Base-by-base conservation (phyloP, 2,797 vertebrate genomes). In the Periophthalmus magnuspinnatus region DNA sequence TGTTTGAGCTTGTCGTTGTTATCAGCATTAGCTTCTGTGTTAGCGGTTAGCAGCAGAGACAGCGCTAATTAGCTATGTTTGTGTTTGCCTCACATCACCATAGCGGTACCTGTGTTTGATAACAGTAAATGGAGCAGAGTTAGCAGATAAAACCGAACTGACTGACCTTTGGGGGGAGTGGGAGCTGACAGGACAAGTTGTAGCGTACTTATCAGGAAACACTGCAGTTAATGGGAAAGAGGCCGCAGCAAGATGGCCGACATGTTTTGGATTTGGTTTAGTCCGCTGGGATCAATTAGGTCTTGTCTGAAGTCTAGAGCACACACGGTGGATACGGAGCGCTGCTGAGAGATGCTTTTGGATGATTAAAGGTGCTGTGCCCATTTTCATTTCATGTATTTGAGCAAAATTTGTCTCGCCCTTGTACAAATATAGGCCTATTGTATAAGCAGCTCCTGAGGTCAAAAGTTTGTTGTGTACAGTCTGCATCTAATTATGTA, bases 41-140 rank as follows among this genome's bases (percentile, higher is more conserved):
- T 83, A 78, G 66, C 22, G 38, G 65, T 77, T 71, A 62, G 67
- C 41, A 34, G 76, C 79, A 61, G 59, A 70, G 69, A 71, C 75
- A 10, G 66, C 28, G 74, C 72, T 78, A 75, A 87, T 84, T 80
- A 81, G 71, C 73, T 28, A 28, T 48, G 60, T 81, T 79, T 67
- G 36, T 72, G 75, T 82, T 56, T 76, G 45, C 67, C 57, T 68
- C 36, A 9, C 50, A 32, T 75, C 68, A 63, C 22, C 45, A 0
- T 21, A 56, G 47, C 8, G 0, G 41, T 13, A 62, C 3, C 2
- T 36, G 66, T 68, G 65, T 77, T 72, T 77, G 73, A 83, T 77
- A 69, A 69, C 19, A 17, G 68, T 62, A 50, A 82, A 82, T 61
- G 69, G 76, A 77, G 24, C 67, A 55, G 48, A 60, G 68, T 38